These are phyloP conservation scores for Xiphophorus hellerii DNA, from an alignment of 2,113 vertebrate genomes.

Conservation along the genomic window DNA sequence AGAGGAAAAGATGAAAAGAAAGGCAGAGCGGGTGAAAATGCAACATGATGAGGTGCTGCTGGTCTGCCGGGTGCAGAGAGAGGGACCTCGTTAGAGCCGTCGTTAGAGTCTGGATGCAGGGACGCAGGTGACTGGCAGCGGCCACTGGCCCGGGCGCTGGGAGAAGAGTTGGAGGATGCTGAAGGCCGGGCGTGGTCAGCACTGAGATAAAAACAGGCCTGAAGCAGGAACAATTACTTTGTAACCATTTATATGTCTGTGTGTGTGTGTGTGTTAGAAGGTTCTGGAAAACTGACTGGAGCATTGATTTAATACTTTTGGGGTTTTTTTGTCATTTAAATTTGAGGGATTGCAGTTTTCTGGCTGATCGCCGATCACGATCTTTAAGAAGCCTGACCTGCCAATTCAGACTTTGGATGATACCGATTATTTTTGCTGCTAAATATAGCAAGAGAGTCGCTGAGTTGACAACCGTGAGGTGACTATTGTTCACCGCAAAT, in stretches of 20 bases:
- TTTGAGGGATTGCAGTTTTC: too few species aligned
- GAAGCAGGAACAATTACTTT: background rate
- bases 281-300: background rate
- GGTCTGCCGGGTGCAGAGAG: slow-evolving; percentile 38
- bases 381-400: too few species aligned
- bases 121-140: slow-evolving; percentile 58
- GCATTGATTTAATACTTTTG: background rate
- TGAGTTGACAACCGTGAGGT: too few species aligned
- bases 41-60: slow-evolving; percentile 39
- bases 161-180: slow-evolving; percentile 36
- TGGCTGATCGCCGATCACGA: too few species aligned
- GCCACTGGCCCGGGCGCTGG: slow-evolving; percentile 58
- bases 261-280: background rate
- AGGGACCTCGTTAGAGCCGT: slow-evolving; percentile 46
- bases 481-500: too few species aligned
- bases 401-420: too few species aligned
- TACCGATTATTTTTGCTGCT: too few species aligned
- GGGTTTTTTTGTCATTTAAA: background rate
- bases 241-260: background rate
- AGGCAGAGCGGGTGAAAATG: slow-evolving; percentile 15
- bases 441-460: too few species aligned
- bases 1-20: slow-evolving; percentile 30
- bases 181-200: background rate
- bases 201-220: too few species aligned
- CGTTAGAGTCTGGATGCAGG: slow-evolving; percentile 39